Percentiles rank a stretch among this genome's conserved stretches.
Evolutionary conservation across 2,888 invertebrate genomes (phyloP).

Genomic region (Netelia melanura): DNA sequence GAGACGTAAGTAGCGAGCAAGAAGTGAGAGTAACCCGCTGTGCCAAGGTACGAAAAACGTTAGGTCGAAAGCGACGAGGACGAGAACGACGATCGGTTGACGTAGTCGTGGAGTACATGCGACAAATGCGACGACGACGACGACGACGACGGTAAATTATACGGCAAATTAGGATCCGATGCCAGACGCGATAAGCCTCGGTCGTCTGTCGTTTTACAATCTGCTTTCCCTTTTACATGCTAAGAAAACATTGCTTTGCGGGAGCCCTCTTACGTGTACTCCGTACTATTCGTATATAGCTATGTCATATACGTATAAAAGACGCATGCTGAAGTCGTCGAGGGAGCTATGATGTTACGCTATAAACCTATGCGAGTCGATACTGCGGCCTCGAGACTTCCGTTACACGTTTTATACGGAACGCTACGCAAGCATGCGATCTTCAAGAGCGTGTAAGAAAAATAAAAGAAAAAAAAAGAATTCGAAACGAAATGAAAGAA

Average conservation of each 20-base stretch:
- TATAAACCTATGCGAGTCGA: slow-evolving; percentile 53
- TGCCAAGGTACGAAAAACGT: slow-evolving; percentile 67
- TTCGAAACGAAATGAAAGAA: neutral
- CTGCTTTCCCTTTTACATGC: slow-evolving; percentile 57
- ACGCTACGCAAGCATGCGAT: slow-evolving; percentile 61
- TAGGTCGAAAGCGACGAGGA: slow-evolving; percentile 31
- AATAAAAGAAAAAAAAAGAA: neutral
- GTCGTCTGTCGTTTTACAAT: slow-evolving; percentile 65
- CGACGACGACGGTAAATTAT: slow-evolving; percentile 62
- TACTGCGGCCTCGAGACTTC: slow-evolving; percentile 64
- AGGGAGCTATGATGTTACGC: slow-evolving; percentile 43
- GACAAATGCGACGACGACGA: slow-evolving; percentile 23
- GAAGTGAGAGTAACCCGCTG: slow-evolving; percentile 61
- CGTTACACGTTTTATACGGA: slow-evolving; percentile 56
- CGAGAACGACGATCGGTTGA: slow-evolving; percentile 21
- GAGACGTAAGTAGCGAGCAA: slow-evolving; percentile 43
- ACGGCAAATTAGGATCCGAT: slow-evolving; percentile 68
- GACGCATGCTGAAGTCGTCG: slow-evolving; percentile 46
- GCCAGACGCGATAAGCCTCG: slow-evolving; percentile 68
- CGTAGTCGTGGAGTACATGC: slow-evolving; percentile 5
- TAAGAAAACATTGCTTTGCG: slow-evolving; percentile 55
- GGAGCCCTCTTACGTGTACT: slow-evolving; percentile 39
- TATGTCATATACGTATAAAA: neutral
- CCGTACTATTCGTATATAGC: slow-evolving; percentile 20
- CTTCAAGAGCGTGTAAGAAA: slow-evolving; percentile 21